These are phyloP conservation scores for Philaenus spumarius DNA, from an alignment of 1,140 invertebrate species.

Conservation along the genomic window DNA sequence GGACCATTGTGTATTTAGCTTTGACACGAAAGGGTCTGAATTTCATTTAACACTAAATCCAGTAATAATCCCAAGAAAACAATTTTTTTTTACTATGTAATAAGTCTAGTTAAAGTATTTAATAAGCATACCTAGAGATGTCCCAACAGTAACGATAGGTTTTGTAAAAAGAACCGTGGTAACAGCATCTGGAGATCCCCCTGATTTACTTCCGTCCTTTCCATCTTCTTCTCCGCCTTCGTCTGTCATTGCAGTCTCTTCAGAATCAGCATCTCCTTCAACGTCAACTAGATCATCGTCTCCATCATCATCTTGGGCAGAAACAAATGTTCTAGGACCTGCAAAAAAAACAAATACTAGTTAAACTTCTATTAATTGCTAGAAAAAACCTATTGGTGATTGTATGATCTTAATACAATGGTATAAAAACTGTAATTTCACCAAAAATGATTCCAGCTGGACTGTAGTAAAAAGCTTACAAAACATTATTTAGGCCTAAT, in stretches of 20 bases:
- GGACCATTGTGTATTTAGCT: too few relatives aligned
- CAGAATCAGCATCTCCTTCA: slow-evolving; percentile 51
- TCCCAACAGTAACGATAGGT: slow-evolving; percentile 55
- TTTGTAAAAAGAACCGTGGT: slow-evolving; percentile 89
- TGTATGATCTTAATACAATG: slow-evolving; percentile 1
- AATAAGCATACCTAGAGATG: slow-evolving; percentile 54
- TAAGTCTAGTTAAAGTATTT: too few relatives aligned
- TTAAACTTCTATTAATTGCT: slow-evolving; percentile 6
- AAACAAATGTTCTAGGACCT: slow-evolving; percentile 53
- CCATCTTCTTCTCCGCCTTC: slow-evolving; percentile 23
- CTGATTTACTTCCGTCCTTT: slow-evolving; percentile 18
- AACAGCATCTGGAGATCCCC: slow-evolving; percentile 78
- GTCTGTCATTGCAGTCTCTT: slow-evolving; percentile 27
- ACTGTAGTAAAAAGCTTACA: slow-evolving; percentile 21
- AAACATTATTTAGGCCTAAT: slow-evolving; percentile 24
- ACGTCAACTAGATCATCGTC: slow-evolving; percentile 58
- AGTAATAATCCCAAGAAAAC: too few relatives aligned
- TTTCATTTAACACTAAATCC: too few relatives aligned
- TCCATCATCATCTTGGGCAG: slow-evolving; percentile 65
- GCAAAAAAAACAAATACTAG: too few relatives aligned
- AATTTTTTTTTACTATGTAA: too few relatives aligned
- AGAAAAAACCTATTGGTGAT: not conserved
- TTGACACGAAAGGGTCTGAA: too few relatives aligned
- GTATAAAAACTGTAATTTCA: not conserved
- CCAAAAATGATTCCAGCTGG: slow-evolving; percentile 3